Evolutionary conservation across 2,113 vertebrate genomes (phyloP), one percentile per base, ranked within the genome.

Genomic region (Archocentrus centrarchus): DNA sequence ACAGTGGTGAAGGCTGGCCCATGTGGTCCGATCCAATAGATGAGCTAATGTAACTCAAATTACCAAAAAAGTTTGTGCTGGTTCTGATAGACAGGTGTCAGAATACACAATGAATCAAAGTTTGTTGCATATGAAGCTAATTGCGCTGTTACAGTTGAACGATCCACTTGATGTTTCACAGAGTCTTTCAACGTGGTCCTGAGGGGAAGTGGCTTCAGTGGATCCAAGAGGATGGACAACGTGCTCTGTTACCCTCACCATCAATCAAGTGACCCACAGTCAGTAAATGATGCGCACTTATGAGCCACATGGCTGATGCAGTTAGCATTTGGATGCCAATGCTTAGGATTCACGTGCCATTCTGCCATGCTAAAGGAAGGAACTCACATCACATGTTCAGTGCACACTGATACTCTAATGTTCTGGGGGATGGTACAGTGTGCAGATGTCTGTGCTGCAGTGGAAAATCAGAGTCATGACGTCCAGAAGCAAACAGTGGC

Each of bases 131-230:
- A 37, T 37, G 35, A 7, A 37, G 35, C 35, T 37, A 13, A 59
- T 35, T 66, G n/a, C 14, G 7, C 1, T 57, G 14, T 47, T 18
- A 32, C 7, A 13, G 5, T 14, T 27, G n/a, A 44, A 20, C 64
- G 7, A 20, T 60, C 11, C 64, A 18, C 50, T 17, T 53, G 9
- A 64, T 91, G 86, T 91, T 89, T 95, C 11, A 7, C 93, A 99
- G 98, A 98, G 93, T 96, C 97, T 15, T 99, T 99, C 86, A 94
- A 97, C 2, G 96, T 99, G 70, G 97, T 99, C 55, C 89, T 99
- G 55, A 95, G 91, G 86, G 97, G 97, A 87, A 96, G 92, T 2
- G 97, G 96, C 79, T 97, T 99, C 91, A 96, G 87, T 1, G 90
- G 97, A 14, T 95, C 96, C 17, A 95, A 93, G 78, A 96, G 84